Base-by-base conservation (phyloP, 1,140 invertebrate species). In the Brachionus rubens region DNA sequence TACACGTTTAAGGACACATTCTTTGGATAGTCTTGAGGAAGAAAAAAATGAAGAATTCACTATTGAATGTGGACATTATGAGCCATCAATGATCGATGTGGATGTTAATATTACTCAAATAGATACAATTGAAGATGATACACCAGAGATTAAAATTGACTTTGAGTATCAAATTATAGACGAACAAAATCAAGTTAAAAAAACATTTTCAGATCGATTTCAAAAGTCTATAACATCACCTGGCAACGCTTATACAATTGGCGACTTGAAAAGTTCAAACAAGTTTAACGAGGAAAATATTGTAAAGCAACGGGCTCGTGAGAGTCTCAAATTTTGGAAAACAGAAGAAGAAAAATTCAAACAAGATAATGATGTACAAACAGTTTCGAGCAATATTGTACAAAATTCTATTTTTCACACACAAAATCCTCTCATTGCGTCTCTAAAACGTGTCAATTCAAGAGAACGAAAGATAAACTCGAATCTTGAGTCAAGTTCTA, bases 281-380 rank as follows among this genome's bases (percentile, higher is more conserved):
- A 65, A 46, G 10, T 65, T 65, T 21, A 54, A 72, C 16, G 68
- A 72, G 16, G 46, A 72, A 19, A 40, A 12, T 12, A 3, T 72
- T 19, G 33, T 72, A 1, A 72, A 54, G 28, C 68, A 72, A 36
- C 43, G 68, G 3, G 68, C 68, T 0, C 43, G 68, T 19, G 68
- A 72, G 12, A 72, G 68, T 36, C 30, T 50, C 9, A 72, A 72
- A 40, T 72, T 72, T 33, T 72, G 68, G 68, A 72, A 50, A 24
- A 48, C 28, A 21, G 50, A 48, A 30, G 68, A 72, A 54, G 68
- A 72, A 54, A 72, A 54, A 16, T 33, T 40, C 28, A 72, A 72
- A 41, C 65, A 70, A 26, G 30, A 33, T 21, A 40, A 26, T 10
- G 46, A 72, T 24, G n/a, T 16, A n/a, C 16, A 40, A 19, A 40